Evolutionary conservation across 2,797 vertebrate species (phyloP), one percentile per base, ranked within the genome.

Genomic region (Hippopotamyrus pictus): DNA sequence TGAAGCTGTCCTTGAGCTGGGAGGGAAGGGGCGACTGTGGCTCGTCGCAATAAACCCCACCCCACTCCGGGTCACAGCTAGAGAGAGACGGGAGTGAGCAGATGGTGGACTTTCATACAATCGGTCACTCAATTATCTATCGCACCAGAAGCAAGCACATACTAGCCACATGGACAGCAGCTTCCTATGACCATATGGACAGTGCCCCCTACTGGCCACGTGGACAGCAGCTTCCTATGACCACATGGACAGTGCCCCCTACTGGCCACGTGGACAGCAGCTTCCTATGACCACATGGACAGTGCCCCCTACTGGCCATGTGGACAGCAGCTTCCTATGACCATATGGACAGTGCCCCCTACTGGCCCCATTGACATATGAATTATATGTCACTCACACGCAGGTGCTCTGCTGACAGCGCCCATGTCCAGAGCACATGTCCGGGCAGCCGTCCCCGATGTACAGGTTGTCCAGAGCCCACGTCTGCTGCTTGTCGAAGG

Each of bases 391-490:
- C 90, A 96, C 99, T 98, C 94, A 99, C 99, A 98, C 94, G 88
- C 99, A 99, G 92, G 95, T 96, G 93, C 97, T 98, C 76, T 97
- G 97, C 1, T 93, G 94, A 94, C 99, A 99, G 90, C 95, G 96
- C 54, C 99, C 99, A 0, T 97, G 99, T 89, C 99, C 99, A 0
- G 97, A 97, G 94, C 99, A 99, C 97, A 99, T 98, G 91, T 99
- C 98, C 76, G 98, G 95, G 91, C 99, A 99, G 92, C 97, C 97
- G 0, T 99, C 99, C 84, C 99, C 99, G 0, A 99, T 98, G 91
- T 99, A 99, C 90, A 99, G 96, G 0, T 99, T 99, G 89, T 99
- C 99, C 33, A 99, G 96, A 1, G 99, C 98, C 98, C 99, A 99
- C 0, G 98, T 99, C 95, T 99, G 99, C 95, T 99, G 98, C 92